A percentile compares a stretch with the other conserved stretches of the same genome.
phyloP scores from a whole-genome alignment of 2,797 vertebrate genomes.

The Melanogrammus aeglefinus region DNA sequence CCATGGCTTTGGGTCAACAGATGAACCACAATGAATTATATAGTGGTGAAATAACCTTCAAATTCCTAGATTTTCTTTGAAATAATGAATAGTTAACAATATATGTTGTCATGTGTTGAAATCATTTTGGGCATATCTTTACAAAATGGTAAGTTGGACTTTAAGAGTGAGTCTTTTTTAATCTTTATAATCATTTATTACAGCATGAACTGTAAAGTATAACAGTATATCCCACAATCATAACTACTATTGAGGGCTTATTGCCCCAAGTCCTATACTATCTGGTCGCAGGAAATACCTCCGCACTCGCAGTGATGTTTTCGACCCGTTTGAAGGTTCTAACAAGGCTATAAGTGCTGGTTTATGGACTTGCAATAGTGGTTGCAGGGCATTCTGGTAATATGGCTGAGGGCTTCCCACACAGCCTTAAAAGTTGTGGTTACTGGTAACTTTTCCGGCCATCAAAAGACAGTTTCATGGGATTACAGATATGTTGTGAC shows the following conservation, averaged over 20 bases:
- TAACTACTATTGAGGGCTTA: neutral
- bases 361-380: too few species aligned
- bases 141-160: neutral
- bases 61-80: neutral
- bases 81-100: too few species aligned
- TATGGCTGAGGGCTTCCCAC: slow-evolving; percentile 24
- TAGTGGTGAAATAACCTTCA: slow-evolving; percentile 35
- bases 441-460: slow-evolving; percentile 38
- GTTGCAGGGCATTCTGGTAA: neutral
- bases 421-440: too few species aligned
- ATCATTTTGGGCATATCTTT: neutral
- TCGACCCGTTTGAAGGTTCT: too few species aligned
- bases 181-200: too few species aligned
- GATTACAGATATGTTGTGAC: slow-evolving; percentile 39
- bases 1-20: slow-evolving; percentile 41
- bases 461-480: slow-evolving; percentile 27
- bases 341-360: too few species aligned
- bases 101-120: too few species aligned
- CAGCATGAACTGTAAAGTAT: too few species aligned
- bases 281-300: neutral
- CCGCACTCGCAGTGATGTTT: too few species aligned
- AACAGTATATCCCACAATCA: too few species aligned
- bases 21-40: slow-evolving; percentile 29
- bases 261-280: neutral
- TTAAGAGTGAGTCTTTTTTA: too few species aligned